Evolutionary conservation across 1,140 invertebrate species (phyloP), one percentile per base, ranked within the genome.

Genomic region (Triops cancriformis): DNA sequence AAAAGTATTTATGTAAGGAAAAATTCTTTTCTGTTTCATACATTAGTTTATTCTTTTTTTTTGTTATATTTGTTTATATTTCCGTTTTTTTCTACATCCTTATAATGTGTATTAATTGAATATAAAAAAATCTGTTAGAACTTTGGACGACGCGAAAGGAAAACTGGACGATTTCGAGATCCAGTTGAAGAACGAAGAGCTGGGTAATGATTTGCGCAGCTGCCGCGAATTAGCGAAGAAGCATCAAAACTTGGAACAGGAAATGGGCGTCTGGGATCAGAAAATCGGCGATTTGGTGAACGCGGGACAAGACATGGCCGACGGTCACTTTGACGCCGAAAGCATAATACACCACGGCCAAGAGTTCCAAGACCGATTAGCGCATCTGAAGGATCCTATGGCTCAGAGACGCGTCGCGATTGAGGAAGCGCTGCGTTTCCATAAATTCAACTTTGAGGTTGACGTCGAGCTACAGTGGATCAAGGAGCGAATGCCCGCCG

Each of bases 391-490:
- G 81, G 85, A 83, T 72, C 87, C 87, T 10, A 83, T 87, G 42
- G 83, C 82, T 26, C 85, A 86, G 45, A 86, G 96, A 42, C 88
- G 93, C n/a, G 89, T 89, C 31, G 90, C 90, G 14, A 85, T 99
- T 4, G 93, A 97, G 83, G 94, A 96, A 83, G 93, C 93, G 42
- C 82, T 94, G 6, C 89, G 92, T 79, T 93, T 93, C 82, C 95
- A 98, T 83, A 96, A 98, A 84, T 97, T 98, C 85, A 91, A 91
- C 28, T 98, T 98, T 83, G 95, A 98, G 84, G 87, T 97, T 43
- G 94, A 97, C 78, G 91, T 91, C 0, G 96, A 99, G 85, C 87
- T 97, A 81, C 94, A 97, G 83, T 99, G 97, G 97, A 96, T 98
- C 76, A 91, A 91, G 43, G 97, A 98, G 84, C 93, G 96, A 80